phyloP scores from a whole-genome alignment of 2,113 vertebrate species.

The Progne subis region DNA sequence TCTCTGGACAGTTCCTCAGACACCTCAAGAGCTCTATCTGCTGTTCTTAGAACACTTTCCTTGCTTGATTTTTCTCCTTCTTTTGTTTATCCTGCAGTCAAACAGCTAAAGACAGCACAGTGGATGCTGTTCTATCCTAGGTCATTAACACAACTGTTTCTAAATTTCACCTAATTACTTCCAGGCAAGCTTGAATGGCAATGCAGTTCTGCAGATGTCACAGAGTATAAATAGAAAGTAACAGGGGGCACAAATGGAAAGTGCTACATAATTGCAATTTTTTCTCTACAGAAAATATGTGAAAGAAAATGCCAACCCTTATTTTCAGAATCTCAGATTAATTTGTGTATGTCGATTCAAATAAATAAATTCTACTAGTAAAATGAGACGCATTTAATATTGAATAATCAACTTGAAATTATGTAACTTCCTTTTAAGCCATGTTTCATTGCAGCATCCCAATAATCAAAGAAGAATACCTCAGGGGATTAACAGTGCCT shows the following conservation, averaged over 20 bases:
- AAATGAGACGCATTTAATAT: not conserved
- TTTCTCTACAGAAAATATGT: not conserved
- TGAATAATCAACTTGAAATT: not conserved
- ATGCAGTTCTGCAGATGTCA: constrained; percentile 25
- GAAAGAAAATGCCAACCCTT: not conserved
- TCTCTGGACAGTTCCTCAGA: not conserved
- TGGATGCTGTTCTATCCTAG: not conserved
- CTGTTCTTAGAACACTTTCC: not conserved
- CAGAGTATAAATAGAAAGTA: constrained; percentile 31
- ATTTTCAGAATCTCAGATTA: not conserved
- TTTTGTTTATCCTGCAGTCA: not conserved
- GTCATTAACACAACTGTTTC: constrained; percentile 45
- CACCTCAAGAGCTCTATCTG: not conserved
- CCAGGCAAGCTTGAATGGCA: constrained; percentile 40
- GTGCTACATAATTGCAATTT: not conserved
- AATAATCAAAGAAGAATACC: not conserved
- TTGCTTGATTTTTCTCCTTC: not conserved
- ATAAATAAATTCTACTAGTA: not conserved
- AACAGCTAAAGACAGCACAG: not conserved
- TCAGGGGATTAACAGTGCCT: not conserved
- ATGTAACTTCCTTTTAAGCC: not conserved
- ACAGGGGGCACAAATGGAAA: not conserved
- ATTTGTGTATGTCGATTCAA: not conserved
- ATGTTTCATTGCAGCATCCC: not conserved
- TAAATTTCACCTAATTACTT: constrained; percentile 56